Evolutionary conservation across 2,888 invertebrate species (phyloP).

Genomic region (Noctua comes): DNA sequence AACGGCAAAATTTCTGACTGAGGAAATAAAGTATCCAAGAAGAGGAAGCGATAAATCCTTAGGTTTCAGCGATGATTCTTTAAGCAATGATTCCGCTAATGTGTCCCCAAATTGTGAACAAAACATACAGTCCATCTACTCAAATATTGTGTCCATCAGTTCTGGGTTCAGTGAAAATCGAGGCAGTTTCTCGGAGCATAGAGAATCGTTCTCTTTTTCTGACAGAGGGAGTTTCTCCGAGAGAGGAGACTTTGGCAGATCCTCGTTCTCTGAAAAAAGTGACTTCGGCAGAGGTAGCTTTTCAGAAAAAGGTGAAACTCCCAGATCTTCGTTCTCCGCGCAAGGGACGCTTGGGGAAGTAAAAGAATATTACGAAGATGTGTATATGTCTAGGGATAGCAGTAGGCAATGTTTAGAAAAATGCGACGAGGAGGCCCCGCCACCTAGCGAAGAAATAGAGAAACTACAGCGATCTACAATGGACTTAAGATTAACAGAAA

Average conservation of each 20-base stretch:
- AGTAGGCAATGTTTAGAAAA: slow-evolving; percentile 79
- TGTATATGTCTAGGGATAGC: slow-evolving; percentile 82
- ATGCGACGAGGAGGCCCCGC: slow-evolving; percentile 78
- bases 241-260: slow-evolving; percentile 84
- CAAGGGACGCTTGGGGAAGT: slow-evolving; percentile 86
- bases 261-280: slow-evolving; percentile 90
- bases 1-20: slow-evolving; percentile 75
- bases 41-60: slow-evolving; percentile 93
- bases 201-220: slow-evolving; percentile 88
- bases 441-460: slow-evolving; percentile 80
- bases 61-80: slow-evolving; percentile 93
- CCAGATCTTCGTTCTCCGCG: slow-evolving; percentile 85
- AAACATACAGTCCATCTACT: slow-evolving; percentile 87
- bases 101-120: slow-evolving; percentile 90
- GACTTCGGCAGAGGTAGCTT: slow-evolving; percentile 87
- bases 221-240: slow-evolving; percentile 88
- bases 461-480: slow-evolving; percentile 85
- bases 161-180: slow-evolving; percentile 91
- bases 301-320: slow-evolving; percentile 87
- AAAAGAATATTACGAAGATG: slow-evolving; percentile 85
- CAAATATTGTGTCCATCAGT: slow-evolving; percentile 90
- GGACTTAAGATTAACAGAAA: slow-evolving; percentile 84
- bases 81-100: slow-evolving; percentile 92
- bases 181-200: slow-evolving; percentile 86
- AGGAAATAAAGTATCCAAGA: slow-evolving; percentile 88